These are phyloP conservation scores for Myotis findleyi DNA, from an alignment of 2,797 vertebrate genomes.

Conservation along the genomic window DNA sequence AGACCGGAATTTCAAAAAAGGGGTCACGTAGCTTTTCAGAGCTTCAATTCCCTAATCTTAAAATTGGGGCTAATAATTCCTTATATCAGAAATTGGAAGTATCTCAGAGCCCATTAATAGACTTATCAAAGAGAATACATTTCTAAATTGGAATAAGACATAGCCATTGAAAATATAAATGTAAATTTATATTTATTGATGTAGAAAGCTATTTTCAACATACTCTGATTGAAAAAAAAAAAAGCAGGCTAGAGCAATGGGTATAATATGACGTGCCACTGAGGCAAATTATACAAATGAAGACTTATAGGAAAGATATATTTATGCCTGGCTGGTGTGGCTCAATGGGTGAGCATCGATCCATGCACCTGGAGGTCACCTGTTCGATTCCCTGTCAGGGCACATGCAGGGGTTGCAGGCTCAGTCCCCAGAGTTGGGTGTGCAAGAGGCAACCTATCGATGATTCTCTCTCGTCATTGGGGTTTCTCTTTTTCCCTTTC, in stretches of 20 bases:
- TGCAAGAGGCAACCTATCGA: too few species aligned
- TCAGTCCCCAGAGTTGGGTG: too few species aligned
- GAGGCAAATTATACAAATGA: background rate
- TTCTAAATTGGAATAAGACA: background rate
- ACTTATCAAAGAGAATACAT: background rate
- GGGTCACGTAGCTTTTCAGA: background rate
- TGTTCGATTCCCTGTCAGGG: too few species aligned
- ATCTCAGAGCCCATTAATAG: background rate
- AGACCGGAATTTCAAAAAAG: background rate
- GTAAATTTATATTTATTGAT: background rate
- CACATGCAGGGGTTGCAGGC: too few species aligned
- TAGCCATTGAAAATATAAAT: background rate
- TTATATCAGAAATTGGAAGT: background rate
- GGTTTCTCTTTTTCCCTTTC: too few species aligned
- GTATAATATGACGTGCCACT: background rate
- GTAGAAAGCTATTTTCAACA: constrained; percentile 17
- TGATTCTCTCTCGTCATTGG: too few species aligned
- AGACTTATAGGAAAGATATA: background rate
- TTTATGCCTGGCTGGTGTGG: background rate
- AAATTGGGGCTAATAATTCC: background rate
- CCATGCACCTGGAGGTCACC: too few species aligned
- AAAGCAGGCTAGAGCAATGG: background rate
- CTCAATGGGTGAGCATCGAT: too few species aligned
- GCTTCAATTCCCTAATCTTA: background rate
- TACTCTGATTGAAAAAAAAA: background rate